Conservation (phyloP, 2,888 invertebrate genomes). For the Globia sparganii region DNA sequence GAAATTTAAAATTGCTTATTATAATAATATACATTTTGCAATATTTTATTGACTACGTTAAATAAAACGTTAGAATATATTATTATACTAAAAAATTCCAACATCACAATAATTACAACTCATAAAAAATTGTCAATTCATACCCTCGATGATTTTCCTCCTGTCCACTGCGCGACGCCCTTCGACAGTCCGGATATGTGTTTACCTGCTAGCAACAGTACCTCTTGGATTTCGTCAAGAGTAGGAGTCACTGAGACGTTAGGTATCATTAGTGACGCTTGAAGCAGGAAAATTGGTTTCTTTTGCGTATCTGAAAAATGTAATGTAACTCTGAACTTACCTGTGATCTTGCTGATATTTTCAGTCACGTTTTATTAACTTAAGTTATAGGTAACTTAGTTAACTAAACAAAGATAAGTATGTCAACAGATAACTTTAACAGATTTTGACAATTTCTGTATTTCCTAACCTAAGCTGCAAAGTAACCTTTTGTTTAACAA, state of each 20-base stretch:
- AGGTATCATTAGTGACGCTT: slow-evolving; percentile 96
- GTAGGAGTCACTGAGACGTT: slow-evolving; percentile 96
- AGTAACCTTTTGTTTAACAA: background rate
- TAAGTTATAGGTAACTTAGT: background rate
- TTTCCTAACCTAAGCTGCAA: background rate
- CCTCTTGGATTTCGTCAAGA: slow-evolving; percentile 97
- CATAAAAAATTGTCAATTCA: slow-evolving; percentile 27
- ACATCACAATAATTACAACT: background rate
- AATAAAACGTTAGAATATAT: background rate
- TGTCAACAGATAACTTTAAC: background rate
- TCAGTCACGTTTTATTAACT: background rate
- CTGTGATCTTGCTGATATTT: background rate
- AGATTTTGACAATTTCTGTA: background rate
- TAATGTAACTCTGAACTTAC: background rate
- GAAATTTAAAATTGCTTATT: background rate
- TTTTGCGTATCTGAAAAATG: slow-evolving; percentile 76
- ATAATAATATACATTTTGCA: background rate
- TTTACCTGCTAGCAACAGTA: slow-evolving; percentile 94
- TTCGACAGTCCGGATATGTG: slow-evolving; percentile 96
- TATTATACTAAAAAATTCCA: background rate
- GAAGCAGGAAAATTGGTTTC: slow-evolving; percentile 94
- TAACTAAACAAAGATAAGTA: background rate
- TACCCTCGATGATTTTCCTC: slow-evolving; percentile 91
- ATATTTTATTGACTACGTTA: background rate
- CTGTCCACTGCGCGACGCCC: slow-evolving; percentile 97